Conservation (phyloP, 2,113 vertebrate genomes). For the Hyla sarda region DNA sequence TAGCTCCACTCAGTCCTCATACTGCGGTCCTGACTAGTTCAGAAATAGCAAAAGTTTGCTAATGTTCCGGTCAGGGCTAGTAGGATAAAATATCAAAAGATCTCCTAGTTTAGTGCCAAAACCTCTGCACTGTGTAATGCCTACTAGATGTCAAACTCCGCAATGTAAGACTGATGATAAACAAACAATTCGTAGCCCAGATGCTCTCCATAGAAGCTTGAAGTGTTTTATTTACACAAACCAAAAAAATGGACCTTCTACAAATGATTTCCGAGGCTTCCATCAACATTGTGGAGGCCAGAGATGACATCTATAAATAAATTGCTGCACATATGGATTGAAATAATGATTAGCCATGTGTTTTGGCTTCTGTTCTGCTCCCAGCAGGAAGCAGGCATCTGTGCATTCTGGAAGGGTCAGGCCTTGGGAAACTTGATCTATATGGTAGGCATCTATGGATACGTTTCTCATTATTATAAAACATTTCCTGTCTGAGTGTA, state of each 20-base stretch:
- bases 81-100: conserved; percentile 28
- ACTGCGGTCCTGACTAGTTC: not conserved
- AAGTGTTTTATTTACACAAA: conserved; percentile 40
- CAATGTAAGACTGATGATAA: conserved; percentile 39
- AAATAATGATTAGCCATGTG: conserved; percentile 51
- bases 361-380: conserved; percentile 57
- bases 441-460: conserved; percentile 33
- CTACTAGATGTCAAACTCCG: conserved; percentile 34
- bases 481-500: conserved; percentile 21
- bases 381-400: conserved; percentile 45
- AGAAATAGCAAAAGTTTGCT: not conserved
- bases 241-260: conserved; percentile 8
- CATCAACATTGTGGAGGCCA: conserved; percentile 41
- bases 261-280: conserved; percentile 45
- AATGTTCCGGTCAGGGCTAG: not conserved
- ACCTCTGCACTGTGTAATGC: conserved; percentile 41
- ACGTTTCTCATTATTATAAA: conserved; percentile 37
- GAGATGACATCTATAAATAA: conserved; percentile 50
- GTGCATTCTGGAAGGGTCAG: not conserved
- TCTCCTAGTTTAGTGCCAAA: conserved; percentile 5
- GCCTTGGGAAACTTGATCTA: conserved; percentile 4
- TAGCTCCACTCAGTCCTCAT: not conserved
- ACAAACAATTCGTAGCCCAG: conserved; percentile 30
- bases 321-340: conserved; percentile 34
- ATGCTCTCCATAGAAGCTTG: conserved; percentile 26